A percentile compares a stretch with the other conserved stretches of the same genome.
Conservation (phyloP, 2,888 invertebrate genomes). For the Frankliniella intonsa region DNA sequence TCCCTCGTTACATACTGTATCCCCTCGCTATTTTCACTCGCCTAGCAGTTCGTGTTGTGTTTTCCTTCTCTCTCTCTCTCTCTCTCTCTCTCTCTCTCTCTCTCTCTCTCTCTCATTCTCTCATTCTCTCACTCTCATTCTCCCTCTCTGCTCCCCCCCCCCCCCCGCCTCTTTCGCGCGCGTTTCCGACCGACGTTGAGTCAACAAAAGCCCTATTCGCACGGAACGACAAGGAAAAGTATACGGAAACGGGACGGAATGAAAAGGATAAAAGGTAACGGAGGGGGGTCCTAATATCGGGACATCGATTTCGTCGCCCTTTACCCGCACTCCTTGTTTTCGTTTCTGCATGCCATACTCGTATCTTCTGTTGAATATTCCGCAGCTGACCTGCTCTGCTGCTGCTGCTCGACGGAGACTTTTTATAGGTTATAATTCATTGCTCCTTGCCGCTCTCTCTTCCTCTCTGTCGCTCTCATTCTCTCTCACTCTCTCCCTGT, state of each 20-base stretch:
- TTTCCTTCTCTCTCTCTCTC: not conserved
- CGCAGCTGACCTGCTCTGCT: not conserved
- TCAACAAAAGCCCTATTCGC: not conserved
- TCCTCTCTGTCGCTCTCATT: slow-evolving; percentile 27
- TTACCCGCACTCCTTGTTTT: not conserved
- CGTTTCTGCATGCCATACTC: not conserved
- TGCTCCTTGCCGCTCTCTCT: slow-evolving; percentile 33
- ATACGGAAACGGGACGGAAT: not conserved
- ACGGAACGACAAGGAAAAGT: not conserved
- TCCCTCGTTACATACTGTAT: not conserved
- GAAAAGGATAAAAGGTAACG: slow-evolving; percentile 31
- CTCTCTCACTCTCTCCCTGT: slow-evolving; percentile 26
- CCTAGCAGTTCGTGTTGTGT: slow-evolving; percentile 30
- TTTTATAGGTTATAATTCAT: slow-evolving; percentile 37
- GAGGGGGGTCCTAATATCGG: slow-evolving; percentile 33
- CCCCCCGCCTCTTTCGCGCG: not conserved
- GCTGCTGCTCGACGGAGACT: slow-evolving; percentile 32
- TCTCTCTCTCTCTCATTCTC: too few species aligned
- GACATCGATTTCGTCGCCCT: not conserved
- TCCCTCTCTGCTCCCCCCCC: not conserved
- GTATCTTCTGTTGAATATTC: slow-evolving; percentile 8
- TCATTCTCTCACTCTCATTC: too few species aligned
- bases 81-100: too few species aligned
- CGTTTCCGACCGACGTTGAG: not conserved
- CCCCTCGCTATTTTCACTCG: slow-evolving; percentile 35